Evolutionary conservation across 1,140 invertebrate genomes (phyloP), one percentile per base, ranked within the genome.

Genomic region (Latrodectus geometricus): DNA sequence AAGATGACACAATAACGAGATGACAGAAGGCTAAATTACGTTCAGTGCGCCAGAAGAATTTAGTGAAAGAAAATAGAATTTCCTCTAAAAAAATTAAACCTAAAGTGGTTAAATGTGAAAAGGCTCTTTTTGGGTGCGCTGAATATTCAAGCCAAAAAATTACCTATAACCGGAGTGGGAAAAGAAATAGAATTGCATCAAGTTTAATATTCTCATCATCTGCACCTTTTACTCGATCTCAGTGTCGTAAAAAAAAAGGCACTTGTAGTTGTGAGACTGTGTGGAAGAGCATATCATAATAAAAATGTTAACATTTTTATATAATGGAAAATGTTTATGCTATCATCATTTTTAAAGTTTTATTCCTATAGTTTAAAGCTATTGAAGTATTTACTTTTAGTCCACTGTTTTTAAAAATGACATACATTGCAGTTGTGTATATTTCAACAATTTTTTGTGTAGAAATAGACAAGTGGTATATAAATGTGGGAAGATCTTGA

Each of bases 201-300:
- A 75, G 9, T 52, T 35, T 21, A 21, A n/a, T 20, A 54, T 14
- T 23, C 3, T 20, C 52, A n/a, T 56, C 66, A n/a, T 75, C 65
- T 11, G 65, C 49, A 76, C 83, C 83, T 49, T 12, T 86, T 50
- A 86, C 83, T 12, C 65, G 83, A 35, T 86, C 83, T 56, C 83
- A 72, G 20, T 86, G 74, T 61, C 75, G 75, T 9, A 77, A 68
- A 76, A 35, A 9, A n/a, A 54, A 77, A 61, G 20, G 76, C 35
- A 78, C 56, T 20, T 86, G 83, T 54, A 76, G 74, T 48, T 86
- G 70, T 61, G 83, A 86, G 56, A 54, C 72, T 70, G 50, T 65
- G 14, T 86, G 75, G 83, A 86, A 78, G n/a, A 56, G 50, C 83
- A 86, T 84, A 84, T 84, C 82, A 84, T 54, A 76, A 68, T 68